Evolutionary conservation across 2,888 invertebrate genomes (phyloP).

Genomic region (Chymomyza fuscimana): DNA sequence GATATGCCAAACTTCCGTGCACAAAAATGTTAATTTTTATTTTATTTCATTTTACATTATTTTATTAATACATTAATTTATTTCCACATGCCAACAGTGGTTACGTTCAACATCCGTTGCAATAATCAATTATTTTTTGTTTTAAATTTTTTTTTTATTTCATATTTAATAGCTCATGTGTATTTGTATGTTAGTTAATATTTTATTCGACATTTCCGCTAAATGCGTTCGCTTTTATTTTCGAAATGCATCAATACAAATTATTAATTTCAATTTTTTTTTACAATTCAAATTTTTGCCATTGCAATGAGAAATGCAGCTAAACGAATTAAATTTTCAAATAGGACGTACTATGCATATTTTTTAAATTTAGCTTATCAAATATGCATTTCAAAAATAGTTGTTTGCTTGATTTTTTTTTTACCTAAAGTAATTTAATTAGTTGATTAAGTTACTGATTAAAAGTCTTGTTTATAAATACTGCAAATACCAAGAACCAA

Average conservation of each 20-base stretch:
- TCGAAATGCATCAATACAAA: neutral
- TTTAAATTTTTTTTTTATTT: slow-evolving; percentile 34
- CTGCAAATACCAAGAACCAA: too few species aligned
- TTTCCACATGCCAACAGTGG: slow-evolving; percentile 42
- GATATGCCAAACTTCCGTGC: slow-evolving; percentile 7
- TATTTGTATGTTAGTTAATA: neutral
- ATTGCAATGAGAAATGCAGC: neutral
- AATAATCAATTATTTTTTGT: slow-evolving; percentile 20
- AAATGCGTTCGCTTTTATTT: neutral
- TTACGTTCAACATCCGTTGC: slow-evolving; percentile 44
- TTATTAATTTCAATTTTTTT: neutral
- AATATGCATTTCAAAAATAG: too few species aligned
- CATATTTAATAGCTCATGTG: neutral
- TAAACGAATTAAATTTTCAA: too few species aligned
- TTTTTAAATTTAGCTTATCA: too few species aligned
- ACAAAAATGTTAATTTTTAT: neutral
- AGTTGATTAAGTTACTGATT: too few species aligned
- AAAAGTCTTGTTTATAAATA: too few species aligned
- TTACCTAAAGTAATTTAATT: too few species aligned
- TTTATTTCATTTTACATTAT: slow-evolving; percentile 18
- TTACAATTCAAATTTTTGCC: neutral
- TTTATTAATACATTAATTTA: slow-evolving; percentile 38
- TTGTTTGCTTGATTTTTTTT: too few species aligned
- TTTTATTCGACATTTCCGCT: slow-evolving; percentile 2
- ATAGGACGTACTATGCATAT: too few species aligned